Conservation (phyloP, 2,888 invertebrate genomes). For the Luperina testacea region DNA sequence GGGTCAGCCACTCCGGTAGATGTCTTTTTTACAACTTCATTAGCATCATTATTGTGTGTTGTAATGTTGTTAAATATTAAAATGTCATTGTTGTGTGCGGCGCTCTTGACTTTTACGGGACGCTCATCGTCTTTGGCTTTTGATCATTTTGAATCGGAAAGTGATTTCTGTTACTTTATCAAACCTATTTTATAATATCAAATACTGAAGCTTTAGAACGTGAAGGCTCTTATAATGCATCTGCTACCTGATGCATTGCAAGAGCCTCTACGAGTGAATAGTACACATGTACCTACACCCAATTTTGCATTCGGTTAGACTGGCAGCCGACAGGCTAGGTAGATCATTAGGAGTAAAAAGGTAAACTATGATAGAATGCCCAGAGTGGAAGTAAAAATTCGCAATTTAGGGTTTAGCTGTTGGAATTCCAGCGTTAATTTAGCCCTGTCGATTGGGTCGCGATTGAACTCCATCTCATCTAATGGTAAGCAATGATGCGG, state of each 20-base stretch:
- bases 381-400: not conserved
- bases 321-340: not conserved
- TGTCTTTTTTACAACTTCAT: constrained; percentile 49
- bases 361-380: not conserved
- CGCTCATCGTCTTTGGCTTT: not conserved
- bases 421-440: not conserved
- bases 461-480: not conserved
- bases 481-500: not conserved
- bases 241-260: not conserved
- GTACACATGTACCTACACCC: too few species aligned
- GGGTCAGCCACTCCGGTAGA: constrained; percentile 33
- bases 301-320: not conserved
- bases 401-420: not conserved
- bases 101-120: constrained; percentile 27
- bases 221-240: too few species aligned
- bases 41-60: constrained; percentile 38
- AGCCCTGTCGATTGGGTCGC: too few species aligned
- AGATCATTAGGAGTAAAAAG: too few species aligned
- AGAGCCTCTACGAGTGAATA: not conserved
- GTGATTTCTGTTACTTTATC: not conserved
- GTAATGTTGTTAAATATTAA: constrained; percentile 33
- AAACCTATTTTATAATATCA: too few species aligned
- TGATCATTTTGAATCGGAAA: constrained; percentile 9
- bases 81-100: not conserved
- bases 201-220: too few species aligned